Percentiles rank a stretch among this genome's conserved stretches.
phyloP scores from a whole-genome alignment of 2,888 invertebrate species.

The Eupithecia subfuscata region DNA sequence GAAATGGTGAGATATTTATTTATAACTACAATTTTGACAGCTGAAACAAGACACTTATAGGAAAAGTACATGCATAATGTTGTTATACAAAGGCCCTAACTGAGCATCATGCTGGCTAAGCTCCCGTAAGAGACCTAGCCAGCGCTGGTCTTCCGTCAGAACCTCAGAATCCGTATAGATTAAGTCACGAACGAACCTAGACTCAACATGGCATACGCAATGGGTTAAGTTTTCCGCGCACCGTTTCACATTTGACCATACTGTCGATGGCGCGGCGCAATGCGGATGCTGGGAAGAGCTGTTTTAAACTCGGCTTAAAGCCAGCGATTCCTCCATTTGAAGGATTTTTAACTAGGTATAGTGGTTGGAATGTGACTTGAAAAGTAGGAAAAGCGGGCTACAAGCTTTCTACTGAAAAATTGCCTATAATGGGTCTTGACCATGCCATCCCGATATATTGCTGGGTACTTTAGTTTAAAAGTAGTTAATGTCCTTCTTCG shows the following conservation, averaged over 20 bases:
- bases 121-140: too few species aligned
- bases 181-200: neutral
- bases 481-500: too few species aligned
- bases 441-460: too few species aligned
- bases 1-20: too few species aligned
- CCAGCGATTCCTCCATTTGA: constrained; percentile 27
- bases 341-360: constrained; percentile 6
- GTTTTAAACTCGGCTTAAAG: constrained; percentile 30
- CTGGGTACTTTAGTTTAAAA: too few species aligned
- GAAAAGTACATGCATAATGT: too few species aligned
- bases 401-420: neutral
- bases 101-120: too few species aligned
- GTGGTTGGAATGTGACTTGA: neutral
- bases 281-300: constrained; percentile 51
- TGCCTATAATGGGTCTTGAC: neutral
- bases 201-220: constrained; percentile 5
- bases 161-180: too few species aligned
- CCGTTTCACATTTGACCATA: constrained; percentile 47
- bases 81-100: too few species aligned
- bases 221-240: constrained; percentile 44
- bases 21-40: too few species aligned
- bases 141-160: too few species aligned
- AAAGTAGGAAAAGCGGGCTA: neutral
- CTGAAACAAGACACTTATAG: too few species aligned
- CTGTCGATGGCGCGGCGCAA: constrained; percentile 55